A percentile compares a stretch with the other conserved stretches of the same genome.
Conservation (phyloP, 2,797 vertebrate genomes). For the Syncerus caffer region DNA sequence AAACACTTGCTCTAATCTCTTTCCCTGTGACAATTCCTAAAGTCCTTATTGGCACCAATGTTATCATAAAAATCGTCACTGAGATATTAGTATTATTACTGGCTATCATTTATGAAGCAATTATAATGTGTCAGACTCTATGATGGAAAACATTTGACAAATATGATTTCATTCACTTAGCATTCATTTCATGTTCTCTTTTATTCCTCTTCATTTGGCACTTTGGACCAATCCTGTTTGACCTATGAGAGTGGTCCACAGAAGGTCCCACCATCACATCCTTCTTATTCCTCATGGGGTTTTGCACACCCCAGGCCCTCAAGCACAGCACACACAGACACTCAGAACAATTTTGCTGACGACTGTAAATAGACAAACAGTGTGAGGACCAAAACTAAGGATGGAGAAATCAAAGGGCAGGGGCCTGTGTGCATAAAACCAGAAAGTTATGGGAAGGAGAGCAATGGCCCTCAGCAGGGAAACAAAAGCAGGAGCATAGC, state of each 20-base stretch:
- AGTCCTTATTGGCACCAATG: not conserved
- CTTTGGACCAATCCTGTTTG: not conserved
- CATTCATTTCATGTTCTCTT: not conserved
- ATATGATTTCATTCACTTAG: not conserved
- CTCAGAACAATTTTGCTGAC: slow-evolving; percentile 9
- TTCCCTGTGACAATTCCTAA: not conserved
- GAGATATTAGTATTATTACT: not conserved
- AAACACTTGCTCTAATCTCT: not conserved
- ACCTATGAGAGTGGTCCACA: not conserved
- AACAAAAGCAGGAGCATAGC: slow-evolving; percentile 40
- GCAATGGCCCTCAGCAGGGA: not conserved
- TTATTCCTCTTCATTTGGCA: not conserved
- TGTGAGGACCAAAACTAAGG: slow-evolving; percentile 19
- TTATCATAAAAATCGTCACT: not conserved
- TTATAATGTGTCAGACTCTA: not conserved
- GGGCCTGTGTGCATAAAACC: slow-evolving; percentile 15
- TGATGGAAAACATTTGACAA: not conserved
- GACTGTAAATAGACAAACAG: slow-evolving; percentile 41
- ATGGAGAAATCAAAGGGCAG: slow-evolving; percentile 43
- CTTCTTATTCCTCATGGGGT: not conserved
- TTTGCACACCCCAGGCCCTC: not conserved
- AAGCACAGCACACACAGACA: not conserved
- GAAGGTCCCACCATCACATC: not conserved
- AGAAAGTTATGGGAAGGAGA: slow-evolving; percentile 19
- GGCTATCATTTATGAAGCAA: slow-evolving; percentile 30